Evolutionary conservation across 2,888 invertebrate genomes (phyloP).

Genomic region (Cheilosia urbana): DNA sequence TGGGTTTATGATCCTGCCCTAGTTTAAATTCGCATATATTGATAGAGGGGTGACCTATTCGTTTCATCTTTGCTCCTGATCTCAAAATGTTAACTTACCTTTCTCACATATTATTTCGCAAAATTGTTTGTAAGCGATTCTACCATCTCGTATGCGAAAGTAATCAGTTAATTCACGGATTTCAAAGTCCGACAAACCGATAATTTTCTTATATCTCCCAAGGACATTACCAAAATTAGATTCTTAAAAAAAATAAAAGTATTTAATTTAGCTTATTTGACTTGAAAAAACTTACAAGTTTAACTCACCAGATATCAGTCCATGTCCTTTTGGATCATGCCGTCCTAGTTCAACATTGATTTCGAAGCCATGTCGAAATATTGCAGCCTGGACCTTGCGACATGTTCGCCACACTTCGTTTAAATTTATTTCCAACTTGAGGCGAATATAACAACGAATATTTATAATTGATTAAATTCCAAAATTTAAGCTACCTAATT

Average conservation of each 20-base stretch:
- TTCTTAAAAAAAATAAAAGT: conserved; percentile 84
- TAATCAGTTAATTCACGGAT: conserved; percentile 90
- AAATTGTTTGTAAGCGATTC: conserved; percentile 90
- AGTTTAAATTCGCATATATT: background rate
- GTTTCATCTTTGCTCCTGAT: background rate
- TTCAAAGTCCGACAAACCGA: conserved; percentile 90
- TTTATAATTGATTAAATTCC: background rate
- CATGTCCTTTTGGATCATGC: conserved; percentile 88
- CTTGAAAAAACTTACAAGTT: background rate
- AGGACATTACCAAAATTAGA: conserved; percentile 90
- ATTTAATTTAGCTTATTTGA: background rate
- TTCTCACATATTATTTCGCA: conserved; percentile 87
- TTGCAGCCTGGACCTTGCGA: conserved; percentile 91
- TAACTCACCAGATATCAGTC: conserved; percentile 87
- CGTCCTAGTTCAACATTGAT: conserved; percentile 89
- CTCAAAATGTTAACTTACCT: conserved; percentile 76
- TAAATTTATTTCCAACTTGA: conserved; percentile 80
- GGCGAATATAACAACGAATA: background rate
- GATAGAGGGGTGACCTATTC: background rate
- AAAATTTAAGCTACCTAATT: background rate
- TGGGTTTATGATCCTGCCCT: conserved; percentile 85
- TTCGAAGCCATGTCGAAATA: conserved; percentile 89
- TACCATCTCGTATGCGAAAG: conserved; percentile 91
- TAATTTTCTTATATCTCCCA: conserved; percentile 87
- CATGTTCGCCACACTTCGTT: conserved; percentile 91